Conservation (phyloP, 2,888 invertebrate genomes). For the Bombylius major region DNA sequence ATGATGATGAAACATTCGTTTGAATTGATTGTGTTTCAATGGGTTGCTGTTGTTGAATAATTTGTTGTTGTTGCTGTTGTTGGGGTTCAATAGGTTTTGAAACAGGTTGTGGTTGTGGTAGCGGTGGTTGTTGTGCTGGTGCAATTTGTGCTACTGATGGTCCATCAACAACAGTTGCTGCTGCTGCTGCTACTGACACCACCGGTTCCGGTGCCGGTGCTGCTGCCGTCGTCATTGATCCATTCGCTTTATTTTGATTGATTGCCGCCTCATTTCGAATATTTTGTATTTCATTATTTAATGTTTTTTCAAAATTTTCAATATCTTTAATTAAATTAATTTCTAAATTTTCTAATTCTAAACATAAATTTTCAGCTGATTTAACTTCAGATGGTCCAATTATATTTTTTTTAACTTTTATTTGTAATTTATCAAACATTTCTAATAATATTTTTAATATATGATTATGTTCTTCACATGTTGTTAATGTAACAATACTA, state of each 20-base stretch:
- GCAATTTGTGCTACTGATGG: conserved; percentile 1
- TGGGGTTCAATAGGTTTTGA: not conserved
- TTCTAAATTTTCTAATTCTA: conserved; percentile 38
- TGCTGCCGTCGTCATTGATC: conserved; percentile 11
- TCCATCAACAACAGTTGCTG: conserved; percentile 9
- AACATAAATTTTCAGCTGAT: conserved; percentile 40
- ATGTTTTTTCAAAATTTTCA: conserved; percentile 15
- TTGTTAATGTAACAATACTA: conserved; percentile 33
- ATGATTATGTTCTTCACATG: conserved; percentile 29
- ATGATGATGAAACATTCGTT: conserved; percentile 8
- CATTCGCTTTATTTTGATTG: conserved; percentile 13
- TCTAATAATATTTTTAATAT: conserved; percentile 31
- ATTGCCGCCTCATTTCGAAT: not conserved
- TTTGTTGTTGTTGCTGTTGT: not conserved
- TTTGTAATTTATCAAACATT: conserved; percentile 26
- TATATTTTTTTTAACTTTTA: conserved; percentile 32
- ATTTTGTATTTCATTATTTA: not conserved
- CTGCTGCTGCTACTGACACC: conserved; percentile 10
- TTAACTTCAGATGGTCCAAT: conserved; percentile 41
- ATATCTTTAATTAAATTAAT: conserved; percentile 37
- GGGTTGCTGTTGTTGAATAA: conserved; percentile 18
- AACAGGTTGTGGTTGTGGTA: conserved; percentile 2
- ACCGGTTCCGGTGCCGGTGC: conserved; percentile 6
- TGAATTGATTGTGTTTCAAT: conserved; percentile 10
- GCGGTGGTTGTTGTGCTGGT: conserved; percentile 4